phyloP scores from a whole-genome alignment of 2,888 invertebrate genomes.

The Aromia moschata region DNA sequence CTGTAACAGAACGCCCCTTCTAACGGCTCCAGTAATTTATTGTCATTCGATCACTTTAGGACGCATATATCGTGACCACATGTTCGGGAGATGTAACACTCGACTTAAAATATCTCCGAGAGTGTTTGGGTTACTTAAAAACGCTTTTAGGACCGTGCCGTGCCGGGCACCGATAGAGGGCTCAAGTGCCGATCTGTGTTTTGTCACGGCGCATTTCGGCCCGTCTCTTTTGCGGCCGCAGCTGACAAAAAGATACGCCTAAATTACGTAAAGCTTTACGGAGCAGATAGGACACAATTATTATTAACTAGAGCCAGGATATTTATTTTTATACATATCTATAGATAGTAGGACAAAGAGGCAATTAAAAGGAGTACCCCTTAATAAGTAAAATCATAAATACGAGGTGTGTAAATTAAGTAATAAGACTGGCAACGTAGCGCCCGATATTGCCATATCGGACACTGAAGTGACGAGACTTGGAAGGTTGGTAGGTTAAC shows the following conservation, averaged over 20 bases:
- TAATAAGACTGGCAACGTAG: no score
- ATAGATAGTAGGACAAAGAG: conserved; percentile 40
- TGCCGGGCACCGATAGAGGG: conserved; percentile 46
- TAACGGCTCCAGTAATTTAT: conserved; percentile 35
- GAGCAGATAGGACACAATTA: conserved; percentile 38
- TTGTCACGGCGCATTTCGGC: conserved; percentile 43
- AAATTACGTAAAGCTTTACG: conserved; percentile 29
- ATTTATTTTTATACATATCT: conserved; percentile 42
- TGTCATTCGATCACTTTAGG: conserved; percentile 39
- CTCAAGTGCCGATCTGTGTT: conserved; percentile 56
- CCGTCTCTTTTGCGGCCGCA: conserved; percentile 29
- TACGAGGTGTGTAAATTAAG: no score
- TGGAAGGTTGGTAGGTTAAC: no score
- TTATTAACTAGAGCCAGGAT: conserved; percentile 35
- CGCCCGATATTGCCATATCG: no score
- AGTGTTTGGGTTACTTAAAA: conserved; percentile 60
- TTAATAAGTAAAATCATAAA: no score
- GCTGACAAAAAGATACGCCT: conserved; percentile 30
- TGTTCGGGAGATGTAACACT: conserved; percentile 52
- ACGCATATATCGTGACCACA: conserved; percentile 46
- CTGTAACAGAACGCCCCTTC: conserved; percentile 8
- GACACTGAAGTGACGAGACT: no score
- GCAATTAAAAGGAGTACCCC: no score
- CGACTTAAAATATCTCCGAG: conserved; percentile 58
- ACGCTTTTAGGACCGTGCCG: conserved; percentile 57